phyloP scores from a whole-genome alignment of 2,888 invertebrate species.

The Campoplex nolae region DNA sequence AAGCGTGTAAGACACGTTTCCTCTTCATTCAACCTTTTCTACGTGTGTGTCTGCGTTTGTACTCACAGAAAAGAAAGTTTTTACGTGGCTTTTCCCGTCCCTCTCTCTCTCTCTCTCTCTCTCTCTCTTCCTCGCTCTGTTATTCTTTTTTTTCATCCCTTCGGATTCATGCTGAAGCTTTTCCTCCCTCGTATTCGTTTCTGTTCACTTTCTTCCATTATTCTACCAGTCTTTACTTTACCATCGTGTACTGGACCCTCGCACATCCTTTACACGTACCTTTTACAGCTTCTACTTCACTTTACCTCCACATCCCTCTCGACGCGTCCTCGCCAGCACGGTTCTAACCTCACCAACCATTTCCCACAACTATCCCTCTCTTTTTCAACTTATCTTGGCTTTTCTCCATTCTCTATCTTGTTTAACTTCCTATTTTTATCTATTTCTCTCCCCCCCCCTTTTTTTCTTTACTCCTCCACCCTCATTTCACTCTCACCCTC shows the following conservation, averaged over 20 bases:
- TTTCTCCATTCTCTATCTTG: conserved; percentile 18
- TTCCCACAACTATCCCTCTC: neutral
- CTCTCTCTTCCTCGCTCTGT: neutral
- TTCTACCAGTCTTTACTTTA: conserved; percentile 35
- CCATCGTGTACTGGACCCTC: conserved; percentile 11
- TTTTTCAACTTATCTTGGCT: conserved; percentile 1
- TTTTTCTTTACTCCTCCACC: neutral
- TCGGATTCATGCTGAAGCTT: conserved; percentile 37
- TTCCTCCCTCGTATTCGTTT: conserved; percentile 33
- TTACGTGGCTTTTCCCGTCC: neutral
- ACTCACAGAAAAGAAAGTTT: conserved; percentile 40
- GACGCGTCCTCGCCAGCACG: conserved; percentile 25
- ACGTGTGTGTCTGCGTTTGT: conserved; percentile 16
- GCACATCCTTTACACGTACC: conserved; percentile 29
- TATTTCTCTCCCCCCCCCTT: neutral
- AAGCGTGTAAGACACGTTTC: conserved; percentile 69
- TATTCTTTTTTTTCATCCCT: conserved; percentile 13
- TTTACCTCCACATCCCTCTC: conserved; percentile 33
- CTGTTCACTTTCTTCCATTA: conserved; percentile 34
- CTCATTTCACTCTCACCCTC: neutral
- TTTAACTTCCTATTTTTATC: neutral
- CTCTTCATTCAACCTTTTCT: conserved; percentile 23
- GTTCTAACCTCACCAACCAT: neutral
- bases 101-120: neutral
- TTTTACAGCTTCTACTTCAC: conserved; percentile 28